Percentiles rank a stretch among this genome's conserved stretches.
Evolutionary conservation across 2,888 invertebrate species (phyloP).

Genomic region (Yponomeuta cagnagella): DNA sequence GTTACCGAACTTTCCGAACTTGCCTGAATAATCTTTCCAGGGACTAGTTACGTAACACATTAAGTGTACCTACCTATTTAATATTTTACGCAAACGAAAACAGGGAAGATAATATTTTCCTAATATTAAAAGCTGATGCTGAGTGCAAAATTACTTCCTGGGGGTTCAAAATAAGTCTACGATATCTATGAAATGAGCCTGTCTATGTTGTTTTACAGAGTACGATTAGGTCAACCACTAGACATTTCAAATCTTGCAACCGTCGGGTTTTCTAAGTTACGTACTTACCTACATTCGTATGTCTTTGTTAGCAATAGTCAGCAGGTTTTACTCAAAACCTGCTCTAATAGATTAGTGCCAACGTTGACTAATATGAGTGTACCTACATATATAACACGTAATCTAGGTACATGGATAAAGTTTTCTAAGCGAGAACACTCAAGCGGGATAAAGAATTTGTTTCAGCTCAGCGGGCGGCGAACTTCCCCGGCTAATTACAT

Average conservation of each 20-base stretch:
- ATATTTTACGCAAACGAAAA: not conserved
- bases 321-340: too few relatives aligned
- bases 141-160: not conserved
- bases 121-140: not conserved
- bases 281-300: too few relatives aligned
- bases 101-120: not conserved
- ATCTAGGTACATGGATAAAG: constrained; percentile 34
- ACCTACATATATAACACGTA: not conserved
- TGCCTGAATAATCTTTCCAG: constrained; percentile 4
- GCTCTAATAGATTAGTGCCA: not conserved
- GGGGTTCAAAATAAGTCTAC: not conserved
- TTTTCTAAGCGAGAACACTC: constrained; percentile 54
- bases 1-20: not conserved
- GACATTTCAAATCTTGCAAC: too few relatives aligned
- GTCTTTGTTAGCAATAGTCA: too few relatives aligned
- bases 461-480: constrained; percentile 18
- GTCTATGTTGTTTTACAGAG: too few relatives aligned
- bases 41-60: not conserved
- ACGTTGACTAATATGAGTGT: constrained; percentile 8
- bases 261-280: too few relatives aligned
- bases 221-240: too few relatives aligned
- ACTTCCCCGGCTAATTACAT: constrained; percentile 55
- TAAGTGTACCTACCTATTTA: not conserved
- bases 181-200: not conserved
- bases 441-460: constrained; percentile 66